Evolutionary conservation across 2,888 invertebrate genomes (phyloP), one percentile per base, ranked within the genome.

Genomic region (Agapostemon virescens): DNA sequence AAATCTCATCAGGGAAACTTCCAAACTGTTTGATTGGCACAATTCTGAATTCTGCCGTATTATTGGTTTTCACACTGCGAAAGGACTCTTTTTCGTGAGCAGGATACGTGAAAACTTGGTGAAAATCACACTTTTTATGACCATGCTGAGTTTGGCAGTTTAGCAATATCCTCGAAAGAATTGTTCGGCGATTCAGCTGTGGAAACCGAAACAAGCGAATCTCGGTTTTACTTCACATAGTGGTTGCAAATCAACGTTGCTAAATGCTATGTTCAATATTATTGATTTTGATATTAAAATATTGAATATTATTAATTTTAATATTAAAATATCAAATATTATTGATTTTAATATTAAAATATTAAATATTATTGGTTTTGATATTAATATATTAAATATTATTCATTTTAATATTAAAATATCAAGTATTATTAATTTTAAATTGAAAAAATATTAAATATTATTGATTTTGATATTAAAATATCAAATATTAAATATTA

Each of bases 131-230:
- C 49, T n/a, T n/a, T n/a, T 20, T n/a, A 49, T 49, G 49, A n/a
- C 49, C 49, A n/a, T 49, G n/a, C 49, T 49, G n/a, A n/a, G 49
- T 49, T n/a, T n/a, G 49, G n/a, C 49, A 49, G 49, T 49, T 49
- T 20, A n/a, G n/a, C 11, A 49, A 3, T 49, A n/a, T n/a, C 11
- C 9, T n/a, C 49, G n/a, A 49, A 49, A 49, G 49, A n/a, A 49
- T 49, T 20, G 49, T 49, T 49, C 45, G 6, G 7, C 20, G n/a
- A 49, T 49, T 49, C 49, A n/a, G n/a, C 49, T 49, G 49, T n/a
- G 11, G 49, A n/a, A n/a, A 49, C n/a, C 49, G 11, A 49, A 49
- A 49, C 49, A 49, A 49, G n/a, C 49, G n/a, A 49, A 49, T 49
- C n/a, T 49, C 49, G 49, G 49, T 49, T 49, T 9, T 20, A n/a